phyloP scores from a whole-genome alignment of 1,140 invertebrate species.

The Laupala kohalensis region DNA sequence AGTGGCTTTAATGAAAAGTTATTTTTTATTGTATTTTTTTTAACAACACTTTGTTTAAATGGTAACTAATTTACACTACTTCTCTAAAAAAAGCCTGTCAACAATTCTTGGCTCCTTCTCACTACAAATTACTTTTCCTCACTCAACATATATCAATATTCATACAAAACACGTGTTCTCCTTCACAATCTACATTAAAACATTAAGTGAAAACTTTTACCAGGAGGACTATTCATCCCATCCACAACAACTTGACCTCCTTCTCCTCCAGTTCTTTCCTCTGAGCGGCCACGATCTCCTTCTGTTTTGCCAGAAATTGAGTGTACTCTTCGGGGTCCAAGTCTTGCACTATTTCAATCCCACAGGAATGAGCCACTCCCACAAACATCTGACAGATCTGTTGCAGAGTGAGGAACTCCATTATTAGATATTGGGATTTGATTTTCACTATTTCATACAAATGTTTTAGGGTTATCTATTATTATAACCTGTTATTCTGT shows the following conservation, averaged over 20 bases:
- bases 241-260: slow-evolving; percentile 86
- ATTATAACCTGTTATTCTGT: too few relatives aligned
- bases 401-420: slow-evolving; percentile 50
- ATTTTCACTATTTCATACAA: slow-evolving; percentile 97
- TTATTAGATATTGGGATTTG: slow-evolving; percentile 71
- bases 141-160: not conserved
- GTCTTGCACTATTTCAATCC: slow-evolving; percentile 73
- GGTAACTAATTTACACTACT: not conserved
- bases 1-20: too few relatives aligned
- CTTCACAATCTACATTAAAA: too few relatives aligned
- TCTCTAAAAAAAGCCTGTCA: not conserved
- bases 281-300: slow-evolving; percentile 56
- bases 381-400: slow-evolving; percentile 71
- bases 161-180: not conserved
- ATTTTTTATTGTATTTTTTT: too few relatives aligned
- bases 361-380: slow-evolving; percentile 58
- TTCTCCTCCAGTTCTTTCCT: slow-evolving; percentile 66
- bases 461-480: slow-evolving; percentile 89
- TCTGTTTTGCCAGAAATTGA: slow-evolving; percentile 69
- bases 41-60: too few relatives aligned
- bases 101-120: too few relatives aligned
- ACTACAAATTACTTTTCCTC: too few relatives aligned
- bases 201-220: too few relatives aligned
- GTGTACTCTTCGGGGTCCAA: slow-evolving; percentile 72
- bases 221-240: too few relatives aligned